A percentile compares a stretch with the other conserved stretches of the same genome.
phyloP scores from a whole-genome alignment of 1,140 invertebrate species.

The Musca domestica region DNA sequence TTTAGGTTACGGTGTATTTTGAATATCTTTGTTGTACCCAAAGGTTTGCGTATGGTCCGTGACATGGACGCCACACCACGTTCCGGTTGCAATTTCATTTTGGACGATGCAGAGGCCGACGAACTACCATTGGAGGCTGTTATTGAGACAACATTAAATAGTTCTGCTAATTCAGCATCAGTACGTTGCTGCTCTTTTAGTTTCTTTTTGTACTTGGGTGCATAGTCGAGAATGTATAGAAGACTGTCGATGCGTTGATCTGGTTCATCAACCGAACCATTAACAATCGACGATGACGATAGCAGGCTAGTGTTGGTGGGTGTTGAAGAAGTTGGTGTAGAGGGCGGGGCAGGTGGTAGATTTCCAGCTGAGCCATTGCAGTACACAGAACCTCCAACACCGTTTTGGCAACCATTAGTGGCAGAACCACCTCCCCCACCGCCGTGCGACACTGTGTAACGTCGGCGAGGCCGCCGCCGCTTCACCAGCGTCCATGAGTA shows the following conservation, averaged over 20 bases:
- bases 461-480: constrained; percentile 36
- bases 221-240: constrained; percentile 49
- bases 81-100: constrained; percentile 34
- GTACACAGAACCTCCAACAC: constrained; percentile 2
- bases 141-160: constrained; percentile 49
- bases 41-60: constrained; percentile 46
- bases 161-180: constrained; percentile 46
- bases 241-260: constrained; percentile 34
- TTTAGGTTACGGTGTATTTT: constrained; percentile 50
- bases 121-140: constrained; percentile 31
- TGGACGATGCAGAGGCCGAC: constrained; percentile 28
- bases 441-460: constrained; percentile 49
- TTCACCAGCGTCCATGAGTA: constrained; percentile 26
- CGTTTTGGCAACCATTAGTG: not conserved
- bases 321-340: constrained; percentile 44
- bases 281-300: constrained; percentile 15
- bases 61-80: constrained; percentile 45
- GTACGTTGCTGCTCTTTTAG: constrained; percentile 46
- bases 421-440: constrained; percentile 3
- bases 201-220: constrained; percentile 47
- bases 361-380: not conserved
- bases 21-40: constrained; percentile 43
- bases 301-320: constrained; percentile 21
- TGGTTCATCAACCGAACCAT: constrained; percentile 34
- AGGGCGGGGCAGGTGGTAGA: constrained; percentile 46